Evolutionary conservation across 2,888 invertebrate species (phyloP).

Genomic region (Drosophila algonquin): DNA sequence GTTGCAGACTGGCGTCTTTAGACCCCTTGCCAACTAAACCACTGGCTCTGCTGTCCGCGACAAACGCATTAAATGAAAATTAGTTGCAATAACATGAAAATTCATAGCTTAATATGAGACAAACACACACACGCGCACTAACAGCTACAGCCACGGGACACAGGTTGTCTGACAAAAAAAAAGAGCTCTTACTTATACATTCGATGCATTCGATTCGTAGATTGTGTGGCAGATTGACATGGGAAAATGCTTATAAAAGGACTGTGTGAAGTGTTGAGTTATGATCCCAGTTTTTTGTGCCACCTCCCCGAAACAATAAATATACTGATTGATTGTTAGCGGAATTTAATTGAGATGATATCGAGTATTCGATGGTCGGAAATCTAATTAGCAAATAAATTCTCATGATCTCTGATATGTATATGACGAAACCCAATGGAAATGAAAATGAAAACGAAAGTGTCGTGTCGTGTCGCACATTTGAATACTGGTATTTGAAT

Average conservation of each 20-base stretch:
- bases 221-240: constrained; percentile 68
- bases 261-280: constrained; percentile 63
- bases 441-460: constrained; percentile 63
- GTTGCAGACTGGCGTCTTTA: neutral
- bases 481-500: constrained; percentile 29
- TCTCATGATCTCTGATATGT: constrained; percentile 29
- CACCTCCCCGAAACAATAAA: constrained; percentile 43
- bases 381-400: constrained; percentile 34
- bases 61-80: constrained; percentile 68
- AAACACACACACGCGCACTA: constrained; percentile 12
- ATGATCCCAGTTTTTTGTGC: constrained; percentile 38
- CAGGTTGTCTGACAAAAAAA: constrained; percentile 39
- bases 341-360: constrained; percentile 45
- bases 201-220: constrained; percentile 25
- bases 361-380: neutral
- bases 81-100: constrained; percentile 78
- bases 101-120: constrained; percentile 73
- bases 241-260: constrained; percentile 73
- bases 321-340: constrained; percentile 52
- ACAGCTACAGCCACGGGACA: too few species aligned
- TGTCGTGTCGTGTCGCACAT: constrained; percentile 39
- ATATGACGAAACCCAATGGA: neutral
- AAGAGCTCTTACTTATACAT: constrained; percentile 52
- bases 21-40: neutral
- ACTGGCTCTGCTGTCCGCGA: neutral